Percentiles rank a stretch among this genome's conserved stretches.
These are phyloP conservation scores for Agrotis ipsilon DNA, from an alignment of 2,888 invertebrate genomes.

Conservation along the genomic window DNA sequence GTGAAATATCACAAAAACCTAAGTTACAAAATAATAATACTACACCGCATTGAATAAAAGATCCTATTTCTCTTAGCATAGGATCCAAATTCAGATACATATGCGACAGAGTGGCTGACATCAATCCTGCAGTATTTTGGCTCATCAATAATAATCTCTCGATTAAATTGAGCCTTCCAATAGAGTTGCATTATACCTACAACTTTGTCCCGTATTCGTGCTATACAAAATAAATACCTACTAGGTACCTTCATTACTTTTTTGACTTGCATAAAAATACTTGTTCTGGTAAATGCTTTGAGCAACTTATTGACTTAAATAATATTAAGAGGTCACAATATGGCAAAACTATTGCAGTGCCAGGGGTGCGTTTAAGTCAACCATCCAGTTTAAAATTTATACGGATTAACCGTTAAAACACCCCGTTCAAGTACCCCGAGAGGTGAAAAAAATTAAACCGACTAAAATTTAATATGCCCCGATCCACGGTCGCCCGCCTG, in stretches of 20 bases:
- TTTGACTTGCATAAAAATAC: not conserved
- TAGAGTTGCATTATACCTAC: not conserved
- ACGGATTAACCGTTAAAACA: no score
- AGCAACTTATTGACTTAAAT: not conserved
- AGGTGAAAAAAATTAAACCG: no score
- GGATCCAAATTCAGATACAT: not conserved
- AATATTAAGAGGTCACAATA: not conserved
- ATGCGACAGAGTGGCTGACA: not conserved
- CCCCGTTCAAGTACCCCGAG: no score
- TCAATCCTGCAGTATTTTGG: not conserved
- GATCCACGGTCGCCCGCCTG: no score
- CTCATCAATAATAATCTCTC: not conserved
- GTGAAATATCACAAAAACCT: not conserved
- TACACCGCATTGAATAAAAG: not conserved
- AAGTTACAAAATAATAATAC: not conserved
- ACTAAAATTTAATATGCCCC: no score
- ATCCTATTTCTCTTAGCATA: not conserved
- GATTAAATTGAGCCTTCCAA: not conserved
- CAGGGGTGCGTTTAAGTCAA: no score
- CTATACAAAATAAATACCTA: not conserved
- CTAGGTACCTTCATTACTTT: not conserved
- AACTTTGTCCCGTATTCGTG: not conserved
- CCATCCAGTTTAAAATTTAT: no score
- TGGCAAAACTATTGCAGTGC: not conserved
- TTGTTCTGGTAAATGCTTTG: conserved; percentile 1